These are phyloP conservation scores for Percopsis omiscomaycus DNA, from an alignment of 2,797 vertebrate genomes.

Conservation along the genomic window DNA sequence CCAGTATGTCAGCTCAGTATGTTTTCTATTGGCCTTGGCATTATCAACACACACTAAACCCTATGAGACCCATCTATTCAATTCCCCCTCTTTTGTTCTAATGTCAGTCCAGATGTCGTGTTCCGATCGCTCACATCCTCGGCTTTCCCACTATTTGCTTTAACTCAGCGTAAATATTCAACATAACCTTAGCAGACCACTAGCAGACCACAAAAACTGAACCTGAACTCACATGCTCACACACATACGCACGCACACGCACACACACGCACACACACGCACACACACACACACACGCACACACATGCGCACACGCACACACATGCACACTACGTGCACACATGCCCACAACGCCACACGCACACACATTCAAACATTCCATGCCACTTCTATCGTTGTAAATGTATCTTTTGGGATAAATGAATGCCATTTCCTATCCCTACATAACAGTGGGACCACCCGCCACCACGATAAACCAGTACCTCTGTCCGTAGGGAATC, in stretches of 20 bases:
- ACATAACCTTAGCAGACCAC: conserved; percentile 31
- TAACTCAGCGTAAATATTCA: conserved; percentile 60
- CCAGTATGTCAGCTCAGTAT: conserved; percentile 11
- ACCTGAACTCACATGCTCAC: not conserved
- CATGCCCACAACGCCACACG: conserved; percentile 15
- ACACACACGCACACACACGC: conserved; percentile 14
- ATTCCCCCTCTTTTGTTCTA: conserved; percentile 52
- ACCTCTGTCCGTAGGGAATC: conserved; percentile 76
- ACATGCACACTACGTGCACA: conserved; percentile 25
- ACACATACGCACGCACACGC: conserved; percentile 1
- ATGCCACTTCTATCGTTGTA: conserved; percentile 63
- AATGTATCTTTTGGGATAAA: conserved; percentile 76
- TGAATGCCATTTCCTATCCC: conserved; percentile 82
- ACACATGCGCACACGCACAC: not conserved
- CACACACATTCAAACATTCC: conserved; percentile 10
- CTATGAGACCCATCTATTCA: conserved; percentile 53
- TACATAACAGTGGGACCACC: conserved; percentile 79
- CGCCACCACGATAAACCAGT: conserved; percentile 76
- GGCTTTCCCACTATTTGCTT: conserved; percentile 34
- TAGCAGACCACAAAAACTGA: conserved; percentile 18
- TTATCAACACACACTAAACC: conserved; percentile 47
- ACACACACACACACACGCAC: conserved; percentile 6
- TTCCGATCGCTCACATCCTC: conserved; percentile 1
- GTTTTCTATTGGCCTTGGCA: conserved; percentile 30
- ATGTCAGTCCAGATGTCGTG: conserved; percentile 60